Conservation (phyloP, 2,113 vertebrate species). For the Neolamprologus kungweensis region DNA sequence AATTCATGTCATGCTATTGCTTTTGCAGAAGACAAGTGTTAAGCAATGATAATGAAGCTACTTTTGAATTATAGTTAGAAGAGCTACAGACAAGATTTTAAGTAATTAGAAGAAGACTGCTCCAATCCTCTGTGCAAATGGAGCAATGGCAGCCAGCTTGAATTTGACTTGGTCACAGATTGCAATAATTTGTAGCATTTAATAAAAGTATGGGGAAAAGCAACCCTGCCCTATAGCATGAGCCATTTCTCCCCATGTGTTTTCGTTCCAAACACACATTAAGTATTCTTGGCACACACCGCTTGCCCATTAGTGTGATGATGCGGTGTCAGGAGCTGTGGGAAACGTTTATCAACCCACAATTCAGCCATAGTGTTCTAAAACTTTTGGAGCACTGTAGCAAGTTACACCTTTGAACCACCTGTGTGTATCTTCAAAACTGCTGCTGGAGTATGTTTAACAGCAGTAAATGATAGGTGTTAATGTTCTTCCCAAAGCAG, state of each 20-base stretch:
- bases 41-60: background rate
- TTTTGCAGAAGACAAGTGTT: background rate
- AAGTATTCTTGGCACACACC: background rate
- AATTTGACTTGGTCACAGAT: background rate
- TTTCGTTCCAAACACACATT: background rate
- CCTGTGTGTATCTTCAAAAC: background rate
- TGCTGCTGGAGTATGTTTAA: background rate
- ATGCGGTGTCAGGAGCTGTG: background rate
- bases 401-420: background rate
- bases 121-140: background rate
- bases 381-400: background rate
- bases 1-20: background rate
- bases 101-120: background rate
- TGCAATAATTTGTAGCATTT: background rate
- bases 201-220: background rate
- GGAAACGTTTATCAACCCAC: background rate
- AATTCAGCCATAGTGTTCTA: background rate
- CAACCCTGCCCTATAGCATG: background rate
- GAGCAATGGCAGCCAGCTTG: background rate
- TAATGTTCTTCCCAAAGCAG: background rate
- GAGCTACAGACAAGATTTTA: background rate
- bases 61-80: background rate
- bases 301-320: background rate
- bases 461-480: background rate
- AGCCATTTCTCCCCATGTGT: background rate